Base-by-base conservation (phyloP, 2,888 invertebrate species). In the Chydorus sphaericus region DNA sequence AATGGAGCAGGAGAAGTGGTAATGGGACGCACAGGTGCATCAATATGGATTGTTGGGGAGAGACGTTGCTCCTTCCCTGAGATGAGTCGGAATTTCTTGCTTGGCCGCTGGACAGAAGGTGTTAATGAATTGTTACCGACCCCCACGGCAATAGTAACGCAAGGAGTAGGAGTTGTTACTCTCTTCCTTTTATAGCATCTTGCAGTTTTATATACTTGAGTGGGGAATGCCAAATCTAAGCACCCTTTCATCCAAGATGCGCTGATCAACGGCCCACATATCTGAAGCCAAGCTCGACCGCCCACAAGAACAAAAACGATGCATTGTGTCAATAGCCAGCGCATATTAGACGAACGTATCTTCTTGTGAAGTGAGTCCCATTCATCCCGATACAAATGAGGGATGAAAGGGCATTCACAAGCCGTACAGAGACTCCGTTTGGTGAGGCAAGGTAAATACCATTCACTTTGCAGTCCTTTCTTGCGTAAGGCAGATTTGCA, bases 351-450 rank as follows among this genome's bases (percentile, higher is more conserved):
- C 10, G 36, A 20, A 8, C 52, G 36, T 8, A 36, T 6, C 16
- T 20, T 11, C 4, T 16, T 14, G 23, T 52, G 52, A 3, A 52
- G 11, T 10, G 20, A 11, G 31, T 36, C 52, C 52, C 52, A 52
- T 31, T 52, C 52, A 11, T n/a, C 20, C 23, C 20, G 31, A 11
- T 29, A 16, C 5, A 31, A 23, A 10, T 52, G 52, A 6, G 31
- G 36, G 8, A 52, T 14, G 37, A 52, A 52, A 14, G 33, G 52
- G 23, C 52, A 52, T 36, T 44, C 44, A 4, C 44, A 44, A 16
- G 20, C 26, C 10, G 10, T 38, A 8, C 8, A 7, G 8, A 20
- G 38, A 18, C 20, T 8, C 38, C 26, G 11, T 23, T 14, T 23
- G 6, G 44, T 44, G 8, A 33, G 33, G 28, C 44, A 44, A 8